A percentile compares a stretch with the other conserved stretches of the same genome.
Evolutionary conservation across 2,113 vertebrate species (phyloP).

Genomic region (Platycercus adscitus): DNA sequence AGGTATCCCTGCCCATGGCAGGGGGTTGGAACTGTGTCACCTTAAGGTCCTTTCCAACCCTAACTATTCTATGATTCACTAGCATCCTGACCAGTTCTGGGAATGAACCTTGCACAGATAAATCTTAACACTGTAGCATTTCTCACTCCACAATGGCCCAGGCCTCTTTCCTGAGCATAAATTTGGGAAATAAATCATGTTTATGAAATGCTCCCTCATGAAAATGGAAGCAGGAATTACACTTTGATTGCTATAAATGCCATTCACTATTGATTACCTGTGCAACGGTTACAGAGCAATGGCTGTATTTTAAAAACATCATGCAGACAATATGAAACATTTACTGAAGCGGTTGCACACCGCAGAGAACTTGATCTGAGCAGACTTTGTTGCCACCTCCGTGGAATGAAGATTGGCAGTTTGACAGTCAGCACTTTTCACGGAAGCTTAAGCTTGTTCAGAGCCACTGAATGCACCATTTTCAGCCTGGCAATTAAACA

Average conservation of each 20-base stretch:
- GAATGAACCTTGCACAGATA: no score
- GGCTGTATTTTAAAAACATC: conserved; percentile 44
- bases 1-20: no score
- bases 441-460: neutral
- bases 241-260: neutral
- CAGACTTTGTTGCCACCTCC: conserved; percentile 48
- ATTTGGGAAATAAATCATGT: neutral
- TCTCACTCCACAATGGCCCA: no score
- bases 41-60: no score
- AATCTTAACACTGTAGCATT: no score
- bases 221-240: neutral
- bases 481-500: conserved; percentile 39
- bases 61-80: no score
- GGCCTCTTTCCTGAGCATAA: neutral
- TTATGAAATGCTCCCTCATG: neutral
- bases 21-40: no score
- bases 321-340: conserved; percentile 66
- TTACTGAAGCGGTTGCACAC: conserved; percentile 60
- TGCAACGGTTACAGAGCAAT: conserved; percentile 41
- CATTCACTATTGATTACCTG: conserved; percentile 54
- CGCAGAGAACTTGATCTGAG: conserved; percentile 61
- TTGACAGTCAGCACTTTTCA: conserved; percentile 27
- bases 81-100: no score
- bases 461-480: conserved; percentile 15
- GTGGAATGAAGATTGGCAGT: conserved; percentile 49